phyloP scores from a whole-genome alignment of 1,140 invertebrate species.

The Neodiprion lecontei region DNA sequence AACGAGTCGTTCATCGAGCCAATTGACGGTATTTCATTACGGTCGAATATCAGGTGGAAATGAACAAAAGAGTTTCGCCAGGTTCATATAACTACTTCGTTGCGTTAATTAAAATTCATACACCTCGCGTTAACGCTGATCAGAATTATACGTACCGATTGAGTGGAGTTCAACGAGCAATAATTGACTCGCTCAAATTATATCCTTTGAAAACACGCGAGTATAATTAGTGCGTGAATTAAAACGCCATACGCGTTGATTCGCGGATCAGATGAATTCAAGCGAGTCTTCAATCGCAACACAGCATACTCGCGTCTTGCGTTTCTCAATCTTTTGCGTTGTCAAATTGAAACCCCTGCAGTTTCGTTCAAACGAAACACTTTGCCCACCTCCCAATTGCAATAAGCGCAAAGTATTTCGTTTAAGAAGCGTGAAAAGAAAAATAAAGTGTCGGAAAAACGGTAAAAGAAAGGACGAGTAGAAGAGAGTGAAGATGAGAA shows the following conservation, averaged over 20 bases:
- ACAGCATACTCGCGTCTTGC: too few relatives aligned
- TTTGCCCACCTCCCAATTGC: background rate
- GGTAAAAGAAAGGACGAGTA: slow-evolving; percentile 13
- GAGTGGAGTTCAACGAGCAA: background rate
- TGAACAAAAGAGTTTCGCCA: background rate
- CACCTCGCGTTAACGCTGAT: background rate
- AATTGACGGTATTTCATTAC: background rate
- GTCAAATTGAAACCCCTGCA: background rate
- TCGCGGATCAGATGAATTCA: too few relatives aligned
- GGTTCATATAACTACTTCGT: background rate
- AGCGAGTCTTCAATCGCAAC: too few relatives aligned
- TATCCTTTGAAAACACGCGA: too few relatives aligned
- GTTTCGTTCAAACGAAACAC: background rate
- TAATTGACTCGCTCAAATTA: background rate
- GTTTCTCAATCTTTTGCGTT: too few relatives aligned
- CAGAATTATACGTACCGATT: background rate
- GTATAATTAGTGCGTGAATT: too few relatives aligned
- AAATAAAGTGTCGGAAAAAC: too few relatives aligned
- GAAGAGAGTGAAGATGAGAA: slow-evolving; percentile 28
- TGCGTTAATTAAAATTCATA: background rate
- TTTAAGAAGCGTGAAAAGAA: too few relatives aligned
- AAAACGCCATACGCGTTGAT: too few relatives aligned
- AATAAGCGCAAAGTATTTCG: too few relatives aligned
- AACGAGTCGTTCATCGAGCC: background rate
- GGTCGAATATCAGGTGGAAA: background rate